phyloP scores from a whole-genome alignment of 2,113 vertebrate species.

The Apodemus speciosus region DNA sequence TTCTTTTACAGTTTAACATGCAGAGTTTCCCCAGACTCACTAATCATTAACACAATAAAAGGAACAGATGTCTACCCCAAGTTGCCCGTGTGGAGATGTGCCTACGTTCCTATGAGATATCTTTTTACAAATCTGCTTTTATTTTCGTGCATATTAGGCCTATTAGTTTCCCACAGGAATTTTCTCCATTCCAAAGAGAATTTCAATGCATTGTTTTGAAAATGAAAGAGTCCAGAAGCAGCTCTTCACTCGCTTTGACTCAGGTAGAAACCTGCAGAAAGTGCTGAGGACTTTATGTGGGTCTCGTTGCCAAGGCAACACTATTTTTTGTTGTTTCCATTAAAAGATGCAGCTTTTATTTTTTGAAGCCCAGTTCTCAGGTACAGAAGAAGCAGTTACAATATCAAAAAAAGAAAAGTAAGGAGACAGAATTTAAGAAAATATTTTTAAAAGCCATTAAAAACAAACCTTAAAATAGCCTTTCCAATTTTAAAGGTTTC shows the following conservation, averaged over 20 bases:
- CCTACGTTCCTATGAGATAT: not conserved
- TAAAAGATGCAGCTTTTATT: constrained; percentile 74
- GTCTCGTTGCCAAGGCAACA: constrained; percentile 82
- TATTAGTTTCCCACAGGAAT: not conserved
- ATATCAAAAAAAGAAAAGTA: constrained; percentile 20
- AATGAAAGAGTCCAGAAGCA: constrained; percentile 56
- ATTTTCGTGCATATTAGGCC: not conserved
- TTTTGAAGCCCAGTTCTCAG: constrained; percentile 73
- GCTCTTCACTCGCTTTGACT: not conserved
- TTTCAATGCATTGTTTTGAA: constrained; percentile 39
- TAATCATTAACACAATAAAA: not conserved
- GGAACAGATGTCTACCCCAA: constrained; percentile 58
- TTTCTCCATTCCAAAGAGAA: not conserved
- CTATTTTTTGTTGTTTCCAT: constrained; percentile 72
- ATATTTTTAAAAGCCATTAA: not conserved
- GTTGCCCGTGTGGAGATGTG: constrained; percentile 4
- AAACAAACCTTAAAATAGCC: constrained; percentile 8
- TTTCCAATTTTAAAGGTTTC: constrained; percentile 6
- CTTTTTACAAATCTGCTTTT: constrained; percentile 48
- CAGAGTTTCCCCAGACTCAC: constrained; percentile 25
- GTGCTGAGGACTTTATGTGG: constrained; percentile 66
- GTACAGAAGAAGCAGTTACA: constrained; percentile 60
- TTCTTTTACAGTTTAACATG: not conserved
- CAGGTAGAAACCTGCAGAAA: constrained; percentile 57
- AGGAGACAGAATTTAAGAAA: constrained; percentile 47